Evolutionary conservation across 2,888 invertebrate species (phyloP).

Genomic region (Microctonus aethiopoides): DNA sequence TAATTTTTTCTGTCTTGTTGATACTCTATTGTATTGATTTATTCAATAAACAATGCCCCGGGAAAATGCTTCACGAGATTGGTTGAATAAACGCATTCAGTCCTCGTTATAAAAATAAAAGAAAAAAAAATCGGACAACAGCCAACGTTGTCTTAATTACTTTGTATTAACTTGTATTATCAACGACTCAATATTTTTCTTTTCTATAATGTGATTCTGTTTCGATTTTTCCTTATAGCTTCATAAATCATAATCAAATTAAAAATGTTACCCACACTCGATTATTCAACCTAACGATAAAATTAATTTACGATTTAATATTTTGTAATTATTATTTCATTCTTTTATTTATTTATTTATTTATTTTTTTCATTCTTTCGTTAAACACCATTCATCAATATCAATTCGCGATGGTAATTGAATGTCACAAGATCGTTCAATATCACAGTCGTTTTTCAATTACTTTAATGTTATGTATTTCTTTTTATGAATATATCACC

Average conservation of each 20-base stretch:
- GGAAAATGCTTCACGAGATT: conserved; percentile 55
- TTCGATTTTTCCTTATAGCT: background rate
- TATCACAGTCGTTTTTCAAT: conserved; percentile 67
- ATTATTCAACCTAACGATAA: conserved; percentile 61
- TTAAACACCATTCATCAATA: conserved; percentile 53
- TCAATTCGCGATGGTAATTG: conserved; percentile 62
- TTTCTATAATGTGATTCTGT: conserved; percentile 36
- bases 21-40: conserved; percentile 44
- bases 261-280: conserved; percentile 44
- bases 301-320: conserved; percentile 53
- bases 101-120: conserved; percentile 57
- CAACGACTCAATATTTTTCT: conserved; percentile 62
- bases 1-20: conserved; percentile 22
- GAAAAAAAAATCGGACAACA: conserved; percentile 59
- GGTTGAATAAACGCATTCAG: conserved; percentile 54
- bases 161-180: conserved; percentile 46
- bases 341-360: conserved; percentile 31
- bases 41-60: conserved; percentile 61
- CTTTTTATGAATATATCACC: conserved; percentile 53
- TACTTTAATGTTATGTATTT: conserved; percentile 60
- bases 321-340: conserved; percentile 46
- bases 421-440: conserved; percentile 67
- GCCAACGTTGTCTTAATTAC: conserved; percentile 47
- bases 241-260: conserved; percentile 46
- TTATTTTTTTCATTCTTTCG: conserved; percentile 52